Conservation (phyloP, 2,888 invertebrate genomes). For the Oligia latruncula region DNA sequence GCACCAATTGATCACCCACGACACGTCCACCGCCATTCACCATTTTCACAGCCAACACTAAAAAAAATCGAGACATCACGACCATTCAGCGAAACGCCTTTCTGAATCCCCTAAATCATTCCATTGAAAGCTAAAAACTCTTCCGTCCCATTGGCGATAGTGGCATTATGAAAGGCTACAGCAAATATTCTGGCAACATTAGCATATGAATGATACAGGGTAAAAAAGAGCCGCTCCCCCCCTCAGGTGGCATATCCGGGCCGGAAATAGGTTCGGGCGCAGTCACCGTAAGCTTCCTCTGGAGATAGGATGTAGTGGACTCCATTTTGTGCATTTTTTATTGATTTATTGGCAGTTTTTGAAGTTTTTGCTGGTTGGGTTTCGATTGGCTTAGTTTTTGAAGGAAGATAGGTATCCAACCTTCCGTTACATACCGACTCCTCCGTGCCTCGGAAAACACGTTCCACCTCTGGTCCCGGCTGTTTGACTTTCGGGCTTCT, state of each 20-base stretch:
- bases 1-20: neutral
- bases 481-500: neutral
- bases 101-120: constrained; percentile 55
- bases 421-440: neutral
- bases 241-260: constrained; percentile 81
- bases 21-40: neutral
- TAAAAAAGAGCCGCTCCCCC: constrained; percentile 75
- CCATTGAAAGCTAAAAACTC: constrained; percentile 63
- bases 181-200: constrained; percentile 81
- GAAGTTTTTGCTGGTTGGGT: too few species aligned
- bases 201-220: constrained; percentile 86
- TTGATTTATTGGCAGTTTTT: neutral
- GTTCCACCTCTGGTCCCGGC: neutral
- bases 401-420: neutral
- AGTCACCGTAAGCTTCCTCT: constrained; percentile 66
- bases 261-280: constrained; percentile 82
- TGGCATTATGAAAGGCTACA: constrained; percentile 62
- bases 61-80: constrained; percentile 47
- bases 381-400: neutral
- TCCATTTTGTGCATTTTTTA: constrained; percentile 45
- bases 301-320: constrained; percentile 63
- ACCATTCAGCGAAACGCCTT: constrained; percentile 41
- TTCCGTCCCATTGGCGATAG: constrained; percentile 67
- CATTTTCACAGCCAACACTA: constrained; percentile 8
- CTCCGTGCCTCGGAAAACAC: neutral